phyloP scores from a whole-genome alignment of 2,888 invertebrate species.

The Lordiphosa fenestrarum region DNA sequence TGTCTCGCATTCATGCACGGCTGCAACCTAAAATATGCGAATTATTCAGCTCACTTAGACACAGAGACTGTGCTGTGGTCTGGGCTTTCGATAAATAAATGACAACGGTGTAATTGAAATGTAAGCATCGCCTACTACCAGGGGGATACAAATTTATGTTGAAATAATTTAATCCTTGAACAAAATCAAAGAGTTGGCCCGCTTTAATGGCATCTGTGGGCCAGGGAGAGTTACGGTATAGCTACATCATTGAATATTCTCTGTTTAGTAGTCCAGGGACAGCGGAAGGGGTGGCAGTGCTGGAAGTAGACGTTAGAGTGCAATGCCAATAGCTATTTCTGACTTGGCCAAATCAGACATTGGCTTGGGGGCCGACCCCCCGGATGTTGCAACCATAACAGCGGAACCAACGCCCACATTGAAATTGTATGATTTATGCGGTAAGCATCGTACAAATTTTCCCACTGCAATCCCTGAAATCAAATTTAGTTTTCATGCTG shows the following conservation, averaged over 20 bases:
- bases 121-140: not conserved
- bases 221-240: constrained; percentile 3
- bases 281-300: not conserved
- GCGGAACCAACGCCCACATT: not conserved
- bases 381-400: constrained; percentile 34
- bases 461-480: not conserved
- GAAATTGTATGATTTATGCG: constrained; percentile 12
- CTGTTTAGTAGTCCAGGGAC: constrained; percentile 5
- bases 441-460: constrained; percentile 9
- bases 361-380: constrained; percentile 7
- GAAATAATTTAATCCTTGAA: no score
- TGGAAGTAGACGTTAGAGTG: constrained; percentile 18
- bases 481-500: constrained; percentile 4
- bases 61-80: no score
- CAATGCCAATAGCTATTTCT: constrained; percentile 27
- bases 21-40: constrained; percentile 16
- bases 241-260: constrained; percentile 23
- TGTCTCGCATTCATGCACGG: no score
- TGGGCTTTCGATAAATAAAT: no score
- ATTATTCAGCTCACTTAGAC: constrained; percentile 10
- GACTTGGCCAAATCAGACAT: not conserved
- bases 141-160: not conserved
- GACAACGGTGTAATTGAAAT: not conserved
- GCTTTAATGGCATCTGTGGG: not conserved
- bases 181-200: no score